These are phyloP conservation scores for Calycopis cecrops DNA, from an alignment of 1,140 invertebrate genomes.

Conservation along the genomic window DNA sequence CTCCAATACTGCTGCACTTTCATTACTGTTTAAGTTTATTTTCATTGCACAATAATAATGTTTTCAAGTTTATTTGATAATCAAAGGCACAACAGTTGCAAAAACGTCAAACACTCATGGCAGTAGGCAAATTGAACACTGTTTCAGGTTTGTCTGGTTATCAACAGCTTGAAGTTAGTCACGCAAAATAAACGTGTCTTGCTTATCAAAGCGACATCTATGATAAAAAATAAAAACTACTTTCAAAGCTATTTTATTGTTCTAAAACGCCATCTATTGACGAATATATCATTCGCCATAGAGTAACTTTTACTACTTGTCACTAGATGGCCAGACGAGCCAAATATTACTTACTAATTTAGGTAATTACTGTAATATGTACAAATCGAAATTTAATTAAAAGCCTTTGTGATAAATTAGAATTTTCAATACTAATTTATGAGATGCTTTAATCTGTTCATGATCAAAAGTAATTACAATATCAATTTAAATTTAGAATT, in stretches of 20 bases:
- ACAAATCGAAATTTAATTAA: too few species aligned
- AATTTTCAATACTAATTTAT: too few species aligned
- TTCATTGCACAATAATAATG: background rate
- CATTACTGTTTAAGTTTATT: slow-evolving; percentile 4
- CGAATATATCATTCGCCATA: too few species aligned
- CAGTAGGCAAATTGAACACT: background rate
- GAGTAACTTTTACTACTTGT: background rate
- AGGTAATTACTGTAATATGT: background rate
- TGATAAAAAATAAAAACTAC: background rate
- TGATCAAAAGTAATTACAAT: too few species aligned
- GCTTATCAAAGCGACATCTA: slow-evolving; percentile 26
- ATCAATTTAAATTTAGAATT: too few species aligned
- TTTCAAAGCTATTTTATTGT: background rate
- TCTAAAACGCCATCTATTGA: slow-evolving; percentile 16
- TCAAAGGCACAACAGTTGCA: slow-evolving; percentile 1
- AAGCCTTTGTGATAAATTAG: too few species aligned
- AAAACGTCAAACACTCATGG: slow-evolving; percentile 10
- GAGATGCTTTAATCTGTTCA: too few species aligned
- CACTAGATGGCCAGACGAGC: slow-evolving; percentile 14
- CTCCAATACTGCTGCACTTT: too few species aligned
- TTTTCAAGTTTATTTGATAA: background rate
- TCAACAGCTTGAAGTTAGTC: slow-evolving; percentile 28
- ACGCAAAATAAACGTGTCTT: slow-evolving; percentile 27
- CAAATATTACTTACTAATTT: background rate
- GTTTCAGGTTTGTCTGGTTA: slow-evolving; percentile 25